A percentile compares a stretch with the other conserved stretches of the same genome.
Evolutionary conservation across 2,113 vertebrate species (phyloP).

Genomic region (Coreoperca whiteheadi): DNA sequence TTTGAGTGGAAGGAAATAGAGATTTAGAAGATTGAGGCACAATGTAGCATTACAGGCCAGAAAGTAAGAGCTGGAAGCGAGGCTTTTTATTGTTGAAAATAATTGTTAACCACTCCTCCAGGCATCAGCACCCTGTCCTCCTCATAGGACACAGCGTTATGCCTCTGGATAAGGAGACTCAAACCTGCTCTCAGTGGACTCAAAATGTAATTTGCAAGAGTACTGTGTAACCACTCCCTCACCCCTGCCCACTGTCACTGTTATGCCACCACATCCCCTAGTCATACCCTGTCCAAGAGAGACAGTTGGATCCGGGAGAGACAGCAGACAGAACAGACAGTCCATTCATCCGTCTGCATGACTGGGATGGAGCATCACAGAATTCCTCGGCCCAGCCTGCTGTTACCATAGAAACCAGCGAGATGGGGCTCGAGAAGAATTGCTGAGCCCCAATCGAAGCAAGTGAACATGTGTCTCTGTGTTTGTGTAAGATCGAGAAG

Average conservation of each 20-base stretch:
- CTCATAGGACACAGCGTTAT: conserved; percentile 19
- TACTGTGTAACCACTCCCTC: conserved; percentile 35
- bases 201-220: conserved; percentile 35
- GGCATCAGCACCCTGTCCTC: conserved; percentile 10
- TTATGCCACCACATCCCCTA: conserved; percentile 24
- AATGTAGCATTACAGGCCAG: conserved; percentile 31
- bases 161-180: conserved; percentile 23
- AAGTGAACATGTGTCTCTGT: conserved; percentile 6
- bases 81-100: conserved; percentile 51
- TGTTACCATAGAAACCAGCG: conserved; percentile 78
- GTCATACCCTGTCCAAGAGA: conserved; percentile 49
- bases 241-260: conserved; percentile 30
- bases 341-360: conserved; percentile 78
- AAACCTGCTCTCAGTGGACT: conserved; percentile 24
- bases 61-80: conserved; percentile 40
- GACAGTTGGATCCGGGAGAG: conserved; percentile 62
- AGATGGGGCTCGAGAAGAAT: conserved; percentile 60
- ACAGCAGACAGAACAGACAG: conserved; percentile 73
- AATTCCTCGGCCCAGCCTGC: conserved; percentile 70
- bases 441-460: conserved; percentile 47
- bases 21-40: conserved; percentile 29
- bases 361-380: conserved; percentile 73
- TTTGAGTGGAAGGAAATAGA: conserved; percentile 29
- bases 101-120: conserved; percentile 37
- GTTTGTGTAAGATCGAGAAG: conserved; percentile 5